Evolutionary conservation across 2,888 invertebrate genomes (phyloP), one percentile per base, ranked within the genome.

Genomic region (Lasiommata megera): DNA sequence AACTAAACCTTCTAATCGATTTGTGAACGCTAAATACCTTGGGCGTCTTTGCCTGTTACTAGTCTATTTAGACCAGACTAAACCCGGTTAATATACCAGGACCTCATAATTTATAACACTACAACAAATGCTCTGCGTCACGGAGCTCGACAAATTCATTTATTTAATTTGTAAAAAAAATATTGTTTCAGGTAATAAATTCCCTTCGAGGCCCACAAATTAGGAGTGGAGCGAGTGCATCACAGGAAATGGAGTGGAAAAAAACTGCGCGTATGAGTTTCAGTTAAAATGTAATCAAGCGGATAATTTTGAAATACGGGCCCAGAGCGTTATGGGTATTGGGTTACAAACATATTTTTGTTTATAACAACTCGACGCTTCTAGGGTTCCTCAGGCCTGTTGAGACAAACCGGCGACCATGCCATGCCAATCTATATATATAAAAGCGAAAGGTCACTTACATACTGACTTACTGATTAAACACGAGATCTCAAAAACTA

Each of bases 221-320:
- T 34, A 37, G 29, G 59, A 52, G 36, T 51, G 61, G 64, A 47
- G 54, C 18, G 29, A 23, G 37, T 37, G 31, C 47, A 16, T 40
- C 38, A 16, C 16, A 7, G n/a, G 31, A 41, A 31, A 52, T 41
- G 37, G 14, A n/a, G 9, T 16, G 34, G 11, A 51, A 41, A 58
- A 63, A 61, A 60, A 48, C 34, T 3, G 31, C 64, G 61, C 16
- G 16, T 31, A 46, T 67, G 63, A 64, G 65, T 70, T 67, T 61
- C 69, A 75, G 72, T 74, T 72, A 72, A 70, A 71, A 69, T 67
- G 67, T 71, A 74, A 74, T 75, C 72, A 65, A 68, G 17, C 37
- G 63, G 57, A 64, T 73, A 67, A 71, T 74, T 69, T 65, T 66
- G 65, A 67, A 69, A 68, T 63, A 69, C 61, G 63, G 54, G 64